These are phyloP conservation scores for Acheta domesticus DNA, from an alignment of 2,888 invertebrate genomes.

Conservation along the genomic window DNA sequence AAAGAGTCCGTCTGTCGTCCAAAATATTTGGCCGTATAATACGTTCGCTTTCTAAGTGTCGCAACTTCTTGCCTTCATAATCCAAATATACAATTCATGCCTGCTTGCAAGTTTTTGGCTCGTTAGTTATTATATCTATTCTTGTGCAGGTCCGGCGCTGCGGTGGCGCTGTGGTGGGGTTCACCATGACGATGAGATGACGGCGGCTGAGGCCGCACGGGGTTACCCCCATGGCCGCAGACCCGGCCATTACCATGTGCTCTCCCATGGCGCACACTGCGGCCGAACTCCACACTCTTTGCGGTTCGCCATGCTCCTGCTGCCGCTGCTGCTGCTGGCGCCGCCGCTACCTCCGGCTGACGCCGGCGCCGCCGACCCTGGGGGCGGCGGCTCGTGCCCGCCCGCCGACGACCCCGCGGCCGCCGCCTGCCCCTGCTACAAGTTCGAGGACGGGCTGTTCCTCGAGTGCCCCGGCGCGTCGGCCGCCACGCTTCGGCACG, in stretches of 20 bases:
- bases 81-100: no score
- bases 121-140: no score
- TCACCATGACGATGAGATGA: background rate
- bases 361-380: background rate
- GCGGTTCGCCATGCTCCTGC: background rate
- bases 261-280: background rate
- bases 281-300: background rate
- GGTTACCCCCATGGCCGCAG: background rate
- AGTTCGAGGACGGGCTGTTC: conserved; percentile 86
- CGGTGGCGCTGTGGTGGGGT: background rate
- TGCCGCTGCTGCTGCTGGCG: background rate
- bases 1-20: no score
- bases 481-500: conserved; percentile 67
- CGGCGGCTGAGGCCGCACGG: background rate
- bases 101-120: no score
- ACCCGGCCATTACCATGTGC: background rate
- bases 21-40: no score
- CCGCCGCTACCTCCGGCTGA: background rate
- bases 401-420: conserved; percentile 30
- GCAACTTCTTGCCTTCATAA: no score
- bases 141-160: no score
- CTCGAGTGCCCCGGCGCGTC: conserved; percentile 85
- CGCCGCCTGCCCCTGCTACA: conserved; percentile 85
- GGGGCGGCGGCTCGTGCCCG: background rate
- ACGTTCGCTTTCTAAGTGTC: no score